Base-by-base conservation (phyloP, 2,888 invertebrate species). In the Pseudococcus viburni region DNA sequence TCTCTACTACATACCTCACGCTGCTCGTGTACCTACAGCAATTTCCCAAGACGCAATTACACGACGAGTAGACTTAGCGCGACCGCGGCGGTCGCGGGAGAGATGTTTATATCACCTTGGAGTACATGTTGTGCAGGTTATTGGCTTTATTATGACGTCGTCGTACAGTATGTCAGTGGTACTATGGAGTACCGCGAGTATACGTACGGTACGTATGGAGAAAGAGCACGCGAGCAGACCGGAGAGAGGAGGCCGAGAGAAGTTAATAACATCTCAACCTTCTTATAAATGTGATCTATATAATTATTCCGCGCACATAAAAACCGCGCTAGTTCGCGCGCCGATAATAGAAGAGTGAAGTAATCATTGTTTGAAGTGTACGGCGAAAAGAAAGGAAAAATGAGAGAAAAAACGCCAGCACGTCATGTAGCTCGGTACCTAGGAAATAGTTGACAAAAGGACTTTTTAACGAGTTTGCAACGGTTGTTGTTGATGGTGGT, bases 111-210 rank as follows among this genome's bases (percentile, higher is more conserved):
- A 83, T 83, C 46, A 83, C 80, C 80, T 83, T 83, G 80, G 80
- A 73, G 80, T 83, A 46, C 80, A 83, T 83, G 80, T 83, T 83
- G 80, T 83, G 80, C 80, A 83, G 80, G 80, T 83, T 83, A 83
- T 83, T 83, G 80, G 80, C 80, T 83, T 83, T 83, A 83, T 83
- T 83, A 83, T 83, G 80, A 83, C 80, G 80, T 83, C 46, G 80
- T 83, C 46, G 80, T 83, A 42, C 46, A 46, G 46, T 42, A 19
- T 46, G 80, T 83, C 80, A 46, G 42, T 83, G 46, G 80, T 46
- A 46, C 46, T 46, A 46, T 64, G 11, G 26, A 33, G 64, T 64
- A 64, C 22, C 59, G 15, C 59, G 15, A 22, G 64, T 64, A 19
- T 11, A 59, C 19, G 19, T 59, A 59, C 19, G 59, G n/a, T 55